Percentiles rank a stretch among this genome's conserved stretches.
Evolutionary conservation across 2,113 vertebrate genomes (phyloP).

Genomic region (Anarrhichthys ocellatus): DNA sequence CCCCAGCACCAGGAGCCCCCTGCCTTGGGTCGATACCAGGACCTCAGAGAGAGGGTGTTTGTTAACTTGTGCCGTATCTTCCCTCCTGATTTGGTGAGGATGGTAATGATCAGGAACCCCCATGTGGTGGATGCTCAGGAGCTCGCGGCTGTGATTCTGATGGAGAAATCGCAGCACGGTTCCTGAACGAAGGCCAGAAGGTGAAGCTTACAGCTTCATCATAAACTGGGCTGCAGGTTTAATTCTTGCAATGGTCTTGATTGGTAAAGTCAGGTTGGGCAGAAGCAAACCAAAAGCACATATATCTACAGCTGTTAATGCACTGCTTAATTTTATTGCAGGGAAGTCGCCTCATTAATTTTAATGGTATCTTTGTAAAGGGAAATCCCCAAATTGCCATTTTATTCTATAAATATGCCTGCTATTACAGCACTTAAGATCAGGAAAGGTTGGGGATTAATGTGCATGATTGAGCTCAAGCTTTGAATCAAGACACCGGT

Average conservation of each 20-base stretch:
- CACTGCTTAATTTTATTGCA: constrained; percentile 30
- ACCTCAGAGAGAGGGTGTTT: constrained; percentile 91
- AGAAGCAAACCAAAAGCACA: constrained; percentile 39
- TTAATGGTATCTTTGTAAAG: constrained; percentile 53
- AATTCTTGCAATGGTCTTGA: background rate
- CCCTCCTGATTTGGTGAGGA: constrained; percentile 90
- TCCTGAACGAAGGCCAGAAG: constrained; percentile 80
- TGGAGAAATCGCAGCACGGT: constrained; percentile 90
- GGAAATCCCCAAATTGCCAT: constrained; percentile 47
- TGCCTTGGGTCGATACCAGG: constrained; percentile 81
- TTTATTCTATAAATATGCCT: constrained; percentile 44
- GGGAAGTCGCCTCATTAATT: constrained; percentile 36
- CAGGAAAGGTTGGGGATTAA: constrained; percentile 32
- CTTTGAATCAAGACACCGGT: background rate
- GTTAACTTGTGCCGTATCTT: constrained; percentile 96
- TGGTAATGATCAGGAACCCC: constrained; percentile 94
- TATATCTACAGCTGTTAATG: background rate
- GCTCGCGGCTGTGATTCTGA: constrained; percentile 93
- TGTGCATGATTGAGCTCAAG: constrained; percentile 15
- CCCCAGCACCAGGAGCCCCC: constrained; percentile 82
- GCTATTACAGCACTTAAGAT: constrained; percentile 71
- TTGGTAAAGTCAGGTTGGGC: constrained; percentile 16
- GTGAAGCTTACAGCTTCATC: background rate
- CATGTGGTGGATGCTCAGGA: constrained; percentile 93
- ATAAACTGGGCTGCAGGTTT: background rate